These are phyloP conservation scores for Eleginops maclovinus DNA, from an alignment of 2,113 vertebrate genomes.

Conservation along the genomic window DNA sequence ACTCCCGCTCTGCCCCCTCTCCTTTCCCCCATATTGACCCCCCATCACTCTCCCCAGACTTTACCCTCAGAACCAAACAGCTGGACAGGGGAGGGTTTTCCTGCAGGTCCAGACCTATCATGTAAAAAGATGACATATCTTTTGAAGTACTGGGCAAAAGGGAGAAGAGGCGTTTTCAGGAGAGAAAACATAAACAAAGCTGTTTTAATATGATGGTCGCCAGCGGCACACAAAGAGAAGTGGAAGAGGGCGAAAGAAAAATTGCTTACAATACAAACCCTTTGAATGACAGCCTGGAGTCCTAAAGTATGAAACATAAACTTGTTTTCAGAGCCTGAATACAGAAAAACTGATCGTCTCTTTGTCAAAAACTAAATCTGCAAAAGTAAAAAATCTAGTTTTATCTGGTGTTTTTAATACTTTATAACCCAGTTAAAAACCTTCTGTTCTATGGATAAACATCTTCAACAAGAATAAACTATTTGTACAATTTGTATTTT, in stretches of 20 bases:
- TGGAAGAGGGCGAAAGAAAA: conserved; percentile 60
- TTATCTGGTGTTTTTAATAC: conserved; percentile 38
- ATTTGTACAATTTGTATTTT: not conserved
- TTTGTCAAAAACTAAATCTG: conserved; percentile 35
- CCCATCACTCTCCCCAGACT: conserved; percentile 59
- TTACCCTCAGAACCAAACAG: conserved; percentile 74
- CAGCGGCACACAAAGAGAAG: conserved; percentile 64
- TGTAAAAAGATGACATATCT: conserved; percentile 73
- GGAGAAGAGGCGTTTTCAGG: conserved; percentile 54
- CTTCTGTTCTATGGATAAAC: conserved; percentile 7
- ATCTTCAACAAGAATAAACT: conserved; percentile 10
- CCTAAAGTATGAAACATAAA: conserved; percentile 54
- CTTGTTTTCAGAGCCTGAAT: conserved; percentile 59
- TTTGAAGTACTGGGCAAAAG: conserved; percentile 71
- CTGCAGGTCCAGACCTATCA: conserved; percentile 78
- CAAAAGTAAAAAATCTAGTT: conserved; percentile 31
- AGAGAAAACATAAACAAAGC: conserved; percentile 74
- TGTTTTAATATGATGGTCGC: conserved; percentile 78
- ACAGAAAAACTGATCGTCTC: conserved; percentile 45
- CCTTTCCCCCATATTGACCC: conserved; percentile 48
- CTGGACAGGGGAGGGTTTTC: conserved; percentile 75
- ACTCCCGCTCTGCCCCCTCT: conserved; percentile 19
- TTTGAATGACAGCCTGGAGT: conserved; percentile 74
- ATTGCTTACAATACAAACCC: conserved; percentile 77
- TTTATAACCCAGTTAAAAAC: conserved; percentile 39